Evolutionary conservation across 2,113 vertebrate species (phyloP).

Genomic region (Copsychus sechellarum): DNA sequence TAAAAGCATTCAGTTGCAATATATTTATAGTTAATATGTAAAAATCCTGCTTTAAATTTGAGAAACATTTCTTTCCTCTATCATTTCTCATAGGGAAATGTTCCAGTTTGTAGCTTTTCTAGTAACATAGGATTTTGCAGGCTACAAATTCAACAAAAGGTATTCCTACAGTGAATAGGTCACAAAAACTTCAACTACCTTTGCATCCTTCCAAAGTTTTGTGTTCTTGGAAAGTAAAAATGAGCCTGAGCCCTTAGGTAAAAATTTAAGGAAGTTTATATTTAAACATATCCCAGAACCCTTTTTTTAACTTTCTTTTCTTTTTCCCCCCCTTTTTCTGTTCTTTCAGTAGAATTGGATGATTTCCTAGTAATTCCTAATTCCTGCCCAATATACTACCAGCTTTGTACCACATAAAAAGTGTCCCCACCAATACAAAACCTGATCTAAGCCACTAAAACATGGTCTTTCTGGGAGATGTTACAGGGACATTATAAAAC

Average conservation of each 20-base stretch:
- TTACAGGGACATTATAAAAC: neutral
- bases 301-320: fast-evolving
- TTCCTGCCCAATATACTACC: neutral
- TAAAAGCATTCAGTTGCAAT: constrained; percentile 41
- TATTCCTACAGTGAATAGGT: neutral
- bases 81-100: neutral
- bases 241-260: neutral
- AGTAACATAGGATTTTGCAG: neutral
- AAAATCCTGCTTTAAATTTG: constrained; percentile 30
- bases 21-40: constrained; percentile 46
- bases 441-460: neutral
- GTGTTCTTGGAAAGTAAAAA: neutral
- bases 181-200: neutral
- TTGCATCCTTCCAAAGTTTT: neutral
- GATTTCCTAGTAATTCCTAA: neutral
- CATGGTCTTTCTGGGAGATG: neutral
- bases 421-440: neutral
- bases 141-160: neutral
- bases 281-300: neutral
- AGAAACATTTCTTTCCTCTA: neutral
- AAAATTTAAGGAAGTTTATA: neutral
- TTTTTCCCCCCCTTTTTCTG: neutral
- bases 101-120: neutral
- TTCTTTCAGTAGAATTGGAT: neutral
- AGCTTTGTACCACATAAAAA: neutral